Percentiles rank a stretch among this genome's conserved stretches.
Evolutionary conservation across 1,140 invertebrate genomes (phyloP).

Genomic region (Ostrea denselamellosa): DNA sequence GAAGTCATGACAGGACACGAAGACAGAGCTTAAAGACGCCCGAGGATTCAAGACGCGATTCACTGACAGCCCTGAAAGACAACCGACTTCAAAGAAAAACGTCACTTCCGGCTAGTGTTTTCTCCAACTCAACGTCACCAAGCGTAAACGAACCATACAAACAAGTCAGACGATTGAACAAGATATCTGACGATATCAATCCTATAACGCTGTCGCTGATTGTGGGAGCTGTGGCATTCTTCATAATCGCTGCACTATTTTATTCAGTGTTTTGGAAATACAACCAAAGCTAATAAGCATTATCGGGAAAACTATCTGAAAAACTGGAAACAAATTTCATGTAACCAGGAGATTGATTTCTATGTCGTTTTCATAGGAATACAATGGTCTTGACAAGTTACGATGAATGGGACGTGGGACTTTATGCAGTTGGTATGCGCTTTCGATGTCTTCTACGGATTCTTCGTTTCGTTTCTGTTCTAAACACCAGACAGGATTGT

Average conservation of each 20-base stretch:
- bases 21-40: neutral
- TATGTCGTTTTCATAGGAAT: no score
- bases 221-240: neutral
- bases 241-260: neutral
- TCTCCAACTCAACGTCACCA: neutral
- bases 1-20: neutral
- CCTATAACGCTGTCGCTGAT: neutral
- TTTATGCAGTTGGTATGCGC: no score
- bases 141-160: neutral
- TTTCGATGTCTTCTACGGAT: no score
- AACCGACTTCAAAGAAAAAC: neutral
- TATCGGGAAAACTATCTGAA: no score
- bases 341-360: no score
- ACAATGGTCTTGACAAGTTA: no score
- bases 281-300: no score
- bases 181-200: neutral
- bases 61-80: neutral
- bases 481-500: no score
- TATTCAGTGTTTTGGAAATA: neutral
- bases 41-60: neutral
- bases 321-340: no score
- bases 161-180: neutral
- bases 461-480: no score
- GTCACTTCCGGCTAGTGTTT: slow-evolving; percentile 1
- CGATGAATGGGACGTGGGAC: no score